Evolutionary conservation across 1,140 invertebrate genomes (phyloP), one percentile per base, ranked within the genome.

Genomic region (Drosophila mayri): DNA sequence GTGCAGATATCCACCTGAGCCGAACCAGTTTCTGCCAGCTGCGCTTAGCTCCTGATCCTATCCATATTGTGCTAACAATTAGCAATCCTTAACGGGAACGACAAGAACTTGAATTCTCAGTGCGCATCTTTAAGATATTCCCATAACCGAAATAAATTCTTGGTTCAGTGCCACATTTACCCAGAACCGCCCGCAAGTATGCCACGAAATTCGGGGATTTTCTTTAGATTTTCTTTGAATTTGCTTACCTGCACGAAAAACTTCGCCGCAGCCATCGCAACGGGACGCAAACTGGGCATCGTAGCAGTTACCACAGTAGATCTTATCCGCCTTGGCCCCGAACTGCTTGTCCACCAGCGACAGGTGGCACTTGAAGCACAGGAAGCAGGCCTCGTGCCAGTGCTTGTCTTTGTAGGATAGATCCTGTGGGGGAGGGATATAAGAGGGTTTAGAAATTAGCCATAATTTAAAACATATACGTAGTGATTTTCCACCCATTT

Each of bases 351-450:
- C 99, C 59, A 99, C 99, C 92, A 99, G 95, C 54, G 98, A 99
- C 79, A 98, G 96, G 93, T 98, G 96, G 94, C 99, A 99, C 94
- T 98, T 99, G 93, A 96, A 96, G 95, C 99, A 99, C 87, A 99
- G 95, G 96, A 99, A 99, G 93, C 99, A 99, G 43, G 97, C 96
- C 94, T 99, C 99, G 94, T 99, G 99, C 99, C 99, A 99, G 93
- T 99, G 99, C 94, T 99, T 99, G 93, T 99, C 99, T 94, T 99
- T 99, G 95, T 99, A 99, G 50, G 99, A 99, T 92, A 99, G 95
- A 95, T 99, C 99, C 99, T 99, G 94, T 11, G 8, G 18, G 6
- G 7, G 16, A 1, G 11, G 32, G 12, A 18, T 16, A n/a, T 6
- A 38, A 40, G 25, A 18, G 18, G 14, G 2, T 41, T 18, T 20